Evolutionary conservation across 2,888 invertebrate genomes (phyloP), one percentile per base, ranked within the genome.

Genomic region (Ornithoptera alexandrae): DNA sequence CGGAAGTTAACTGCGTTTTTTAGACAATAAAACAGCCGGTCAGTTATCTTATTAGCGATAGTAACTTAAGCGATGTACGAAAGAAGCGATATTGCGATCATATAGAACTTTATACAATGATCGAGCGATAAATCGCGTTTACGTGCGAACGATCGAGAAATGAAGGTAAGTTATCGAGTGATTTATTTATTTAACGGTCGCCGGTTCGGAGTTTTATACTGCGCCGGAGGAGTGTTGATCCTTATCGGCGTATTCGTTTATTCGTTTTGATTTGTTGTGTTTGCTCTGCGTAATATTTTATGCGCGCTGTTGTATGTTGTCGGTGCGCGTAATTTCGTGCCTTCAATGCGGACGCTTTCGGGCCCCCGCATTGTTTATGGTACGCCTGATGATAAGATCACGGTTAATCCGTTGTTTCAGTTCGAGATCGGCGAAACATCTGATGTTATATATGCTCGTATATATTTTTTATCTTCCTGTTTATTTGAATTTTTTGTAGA

Each of bases 261-360:
- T 71, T 63, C 67, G 58, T 71, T 71, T 71, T 71, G 70, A 71
- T 71, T 71, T 71, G 70, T 71, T 71, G 64, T 67, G 39, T 67
- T 71, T 71, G 65, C 57, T 46, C 65, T 60, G 60, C 67, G 70
- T 71, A 58, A 65, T 71, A 71, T 71, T 67, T 71, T 61, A 67
- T 58, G 64, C 42, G 50, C 22, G 50, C 70, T 61, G 24, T 67
- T 20, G 60, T 67, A 20, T 53, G 64, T 50, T 62, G 69, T 53
- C 67, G 59, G 59, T 22, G 42, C 20, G n/a, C 7, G 64, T 68
- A 71, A 71, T 71, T 70, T 67, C 60, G 50, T 59, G 17, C 22
- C 59, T 67, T 59, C 62, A 53, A 59, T 67, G 30, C 67, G 59
- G 39, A 63, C 60, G 67, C 67, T 46, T 36, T 39, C 22, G 60